These are phyloP conservation scores for Callopanchax toddi DNA, from an alignment of 2,113 vertebrate species.

Conservation along the genomic window DNA sequence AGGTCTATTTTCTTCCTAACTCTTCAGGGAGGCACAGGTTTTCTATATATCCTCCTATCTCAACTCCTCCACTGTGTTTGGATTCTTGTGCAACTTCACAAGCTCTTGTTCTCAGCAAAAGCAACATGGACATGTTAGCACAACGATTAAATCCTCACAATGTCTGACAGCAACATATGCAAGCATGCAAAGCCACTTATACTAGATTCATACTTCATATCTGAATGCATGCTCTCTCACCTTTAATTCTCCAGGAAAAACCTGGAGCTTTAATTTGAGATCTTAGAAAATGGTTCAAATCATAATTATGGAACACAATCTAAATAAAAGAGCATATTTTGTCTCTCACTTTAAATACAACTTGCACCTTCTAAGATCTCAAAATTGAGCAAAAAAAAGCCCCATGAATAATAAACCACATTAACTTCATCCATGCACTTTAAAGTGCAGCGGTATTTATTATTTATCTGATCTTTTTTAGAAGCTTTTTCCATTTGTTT, in stretches of 20 bases:
- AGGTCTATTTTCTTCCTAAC: conserved; percentile 22
- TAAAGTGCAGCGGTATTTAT: background rate
- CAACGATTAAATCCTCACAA: conserved; percentile 14
- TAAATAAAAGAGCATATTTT: background rate
- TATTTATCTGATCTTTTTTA: background rate
- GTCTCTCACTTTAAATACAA: background rate
- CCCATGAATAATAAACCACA: background rate
- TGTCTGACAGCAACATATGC: background rate
- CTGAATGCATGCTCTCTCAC: background rate
- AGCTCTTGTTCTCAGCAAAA: conserved; percentile 10
- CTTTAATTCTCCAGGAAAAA: conserved; percentile 11
- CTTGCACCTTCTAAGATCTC: background rate
- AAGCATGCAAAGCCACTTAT: too few relatives aligned
- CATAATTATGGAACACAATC: too few relatives aligned
- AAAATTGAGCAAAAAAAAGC: background rate
- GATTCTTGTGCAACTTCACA: conserved; percentile 34
- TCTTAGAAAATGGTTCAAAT: conserved; percentile 17
- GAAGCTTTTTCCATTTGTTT: background rate
- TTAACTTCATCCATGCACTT: background rate
- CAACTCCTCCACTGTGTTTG: background rate
- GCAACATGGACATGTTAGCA: conserved; percentile 4
- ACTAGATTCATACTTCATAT: background rate
- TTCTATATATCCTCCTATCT: conserved; percentile 20
- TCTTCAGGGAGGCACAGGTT: conserved; percentile 35
- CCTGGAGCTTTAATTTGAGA: conserved; percentile 24